phyloP scores from a whole-genome alignment of 2,888 invertebrate species.

The Dioctria rufipes region DNA sequence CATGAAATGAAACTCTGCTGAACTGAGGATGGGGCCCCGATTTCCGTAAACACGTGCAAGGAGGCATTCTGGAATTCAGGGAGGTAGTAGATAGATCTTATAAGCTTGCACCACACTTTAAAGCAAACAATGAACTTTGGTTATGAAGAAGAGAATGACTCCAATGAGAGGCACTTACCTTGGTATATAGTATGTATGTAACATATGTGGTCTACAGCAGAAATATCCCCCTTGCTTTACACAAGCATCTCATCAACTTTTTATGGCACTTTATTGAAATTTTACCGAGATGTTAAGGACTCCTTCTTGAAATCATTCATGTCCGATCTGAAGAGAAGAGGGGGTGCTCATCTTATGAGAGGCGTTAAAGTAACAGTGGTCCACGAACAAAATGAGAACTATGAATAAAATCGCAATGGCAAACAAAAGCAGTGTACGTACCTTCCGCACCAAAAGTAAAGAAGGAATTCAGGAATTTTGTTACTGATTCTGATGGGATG shows the following conservation, averaged over 20 bases:
- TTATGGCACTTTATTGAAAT: conserved; percentile 41
- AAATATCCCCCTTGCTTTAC: not conserved
- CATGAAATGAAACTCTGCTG: not conserved
- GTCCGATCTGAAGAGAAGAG: conserved; percentile 1
- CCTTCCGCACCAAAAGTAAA: not conserved
- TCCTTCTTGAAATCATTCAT: conserved; percentile 36
- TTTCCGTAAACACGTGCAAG: conserved; percentile 18
- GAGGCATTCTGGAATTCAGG: not conserved
- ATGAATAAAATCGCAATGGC: not conserved
- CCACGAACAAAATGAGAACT: not conserved
- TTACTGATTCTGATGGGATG: not conserved
- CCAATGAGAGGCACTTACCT: not conserved
- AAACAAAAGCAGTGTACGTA: conserved; percentile 4
- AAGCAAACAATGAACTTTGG: conserved; percentile 12
- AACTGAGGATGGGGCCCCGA: not conserved
- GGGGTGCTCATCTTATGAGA: not conserved
- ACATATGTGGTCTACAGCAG: not conserved
- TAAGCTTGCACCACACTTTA: not conserved
- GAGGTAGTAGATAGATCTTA: not conserved
- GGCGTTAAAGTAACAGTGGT: not conserved
- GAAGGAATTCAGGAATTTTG: not conserved
- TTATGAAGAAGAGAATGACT: conserved; percentile 14
- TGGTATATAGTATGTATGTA: no score
- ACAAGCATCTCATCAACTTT: conserved; percentile 34
- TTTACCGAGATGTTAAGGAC: conserved; percentile 12